A percentile compares a stretch with the other conserved stretches of the same genome.
These are phyloP conservation scores for Eupithecia tripunctaria DNA, from an alignment of 2,888 invertebrate genomes.

Conservation along the genomic window DNA sequence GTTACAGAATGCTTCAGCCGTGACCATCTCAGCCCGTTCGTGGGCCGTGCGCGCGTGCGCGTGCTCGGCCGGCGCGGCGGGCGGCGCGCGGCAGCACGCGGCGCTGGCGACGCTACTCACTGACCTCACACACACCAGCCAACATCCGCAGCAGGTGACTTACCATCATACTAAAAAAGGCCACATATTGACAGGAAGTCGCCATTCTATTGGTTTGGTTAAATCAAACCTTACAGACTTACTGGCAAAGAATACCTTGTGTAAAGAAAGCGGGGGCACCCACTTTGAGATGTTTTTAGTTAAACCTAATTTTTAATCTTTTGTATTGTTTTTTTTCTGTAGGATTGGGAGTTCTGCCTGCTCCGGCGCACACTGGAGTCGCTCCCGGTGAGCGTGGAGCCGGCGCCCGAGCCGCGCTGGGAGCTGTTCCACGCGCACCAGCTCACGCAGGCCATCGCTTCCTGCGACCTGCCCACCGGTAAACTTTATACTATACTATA, in stretches of 20 bases:
- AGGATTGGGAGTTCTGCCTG: constrained; percentile 79
- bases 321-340: not conserved
- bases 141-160: constrained; percentile 4
- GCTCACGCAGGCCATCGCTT: constrained; percentile 69
- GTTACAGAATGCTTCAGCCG: constrained; percentile 60
- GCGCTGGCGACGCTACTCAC: constrained; percentile 88
- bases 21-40: constrained; percentile 69
- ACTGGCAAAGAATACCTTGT: not conserved
- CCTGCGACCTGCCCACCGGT: constrained; percentile 75
- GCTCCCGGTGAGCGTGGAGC: constrained; percentile 63
- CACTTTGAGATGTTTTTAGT: not conserved
- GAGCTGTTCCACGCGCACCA: constrained; percentile 77
- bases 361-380: constrained; percentile 69
- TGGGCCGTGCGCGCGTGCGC: constrained; percentile 77
- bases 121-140: constrained; percentile 58
- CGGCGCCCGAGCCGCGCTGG: constrained; percentile 71
- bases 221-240: not conserved
- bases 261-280: not conserved
- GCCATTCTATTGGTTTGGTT: no score
- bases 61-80: constrained; percentile 72
- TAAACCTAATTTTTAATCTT: not conserved
- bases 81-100: constrained; percentile 67
- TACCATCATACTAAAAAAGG: no score
- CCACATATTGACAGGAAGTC: no score
- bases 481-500: not conserved